phyloP scores from a whole-genome alignment of 2,888 invertebrate species.

The Parnassius apollo region DNA sequence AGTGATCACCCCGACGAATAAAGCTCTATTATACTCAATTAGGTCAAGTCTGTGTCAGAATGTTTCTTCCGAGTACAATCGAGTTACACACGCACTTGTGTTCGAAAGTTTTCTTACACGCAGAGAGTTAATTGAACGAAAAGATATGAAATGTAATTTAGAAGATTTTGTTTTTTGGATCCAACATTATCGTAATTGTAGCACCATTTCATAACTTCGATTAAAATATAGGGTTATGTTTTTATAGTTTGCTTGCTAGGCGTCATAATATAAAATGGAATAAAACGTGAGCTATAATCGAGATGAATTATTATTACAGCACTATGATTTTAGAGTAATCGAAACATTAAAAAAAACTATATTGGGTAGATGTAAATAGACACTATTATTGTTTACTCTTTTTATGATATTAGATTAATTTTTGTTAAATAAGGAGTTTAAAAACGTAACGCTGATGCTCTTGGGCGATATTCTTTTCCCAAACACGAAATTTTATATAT shows the following conservation, averaged over 20 bases:
- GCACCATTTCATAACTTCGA: conserved; percentile 5
- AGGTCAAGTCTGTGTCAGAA: conserved; percentile 73
- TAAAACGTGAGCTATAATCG: not conserved
- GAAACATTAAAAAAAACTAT: no score
- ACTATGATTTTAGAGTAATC: not conserved
- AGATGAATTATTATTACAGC: not conserved
- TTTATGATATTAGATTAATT: no score
- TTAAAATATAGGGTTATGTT: not conserved
- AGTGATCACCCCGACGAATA: conserved; percentile 64
- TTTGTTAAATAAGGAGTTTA: no score
- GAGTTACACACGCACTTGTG: conserved; percentile 64
- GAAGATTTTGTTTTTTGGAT: conserved; percentile 47
- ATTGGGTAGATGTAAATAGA: no score
- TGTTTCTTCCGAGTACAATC: conserved; percentile 74
- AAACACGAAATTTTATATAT: no score
- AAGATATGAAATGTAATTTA: conserved; percentile 56
- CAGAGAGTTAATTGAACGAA: conserved; percentile 60
- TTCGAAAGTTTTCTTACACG: conserved; percentile 69
- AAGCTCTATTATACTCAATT: conserved; percentile 78
- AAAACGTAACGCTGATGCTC: no score
- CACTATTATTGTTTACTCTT: no score
- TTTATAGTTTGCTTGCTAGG: not conserved
- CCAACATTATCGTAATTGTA: conserved; percentile 25
- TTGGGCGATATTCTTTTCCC: no score
- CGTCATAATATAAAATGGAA: conserved; percentile 14